Evolutionary conservation across 2,113 vertebrate species (phyloP).

Genomic region (Hymenochirus boettgeri): DNA sequence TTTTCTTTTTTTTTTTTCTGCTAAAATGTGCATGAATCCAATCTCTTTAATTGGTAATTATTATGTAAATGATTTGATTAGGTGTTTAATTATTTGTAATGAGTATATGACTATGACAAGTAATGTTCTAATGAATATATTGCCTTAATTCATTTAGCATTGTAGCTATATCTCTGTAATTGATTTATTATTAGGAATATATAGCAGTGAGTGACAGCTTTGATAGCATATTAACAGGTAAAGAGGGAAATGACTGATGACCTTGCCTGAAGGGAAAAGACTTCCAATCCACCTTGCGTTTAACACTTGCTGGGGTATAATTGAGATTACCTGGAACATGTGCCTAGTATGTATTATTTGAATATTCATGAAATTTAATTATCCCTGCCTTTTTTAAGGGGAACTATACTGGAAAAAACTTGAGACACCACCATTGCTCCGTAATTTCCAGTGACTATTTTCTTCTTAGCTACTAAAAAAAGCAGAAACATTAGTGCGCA

Average conservation of each 20-base stretch:
- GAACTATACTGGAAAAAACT: too few species aligned
- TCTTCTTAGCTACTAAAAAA: too few species aligned
- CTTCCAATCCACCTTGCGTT: neutral
- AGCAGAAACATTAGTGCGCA: too few species aligned
- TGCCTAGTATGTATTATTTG: neutral
- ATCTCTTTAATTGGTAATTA: slow-evolving; percentile 24
- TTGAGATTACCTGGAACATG: neutral
- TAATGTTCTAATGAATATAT: slow-evolving; percentile 8
- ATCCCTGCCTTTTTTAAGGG: too few species aligned
- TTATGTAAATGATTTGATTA: slow-evolving; percentile 21
- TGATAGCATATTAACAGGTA: slow-evolving; percentile 1
- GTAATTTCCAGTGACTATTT: too few species aligned
- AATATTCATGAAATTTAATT: too few species aligned
- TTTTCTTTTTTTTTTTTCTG: neutral
- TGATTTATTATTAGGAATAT: slow-evolving; percentile 19
- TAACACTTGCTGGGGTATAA: neutral
- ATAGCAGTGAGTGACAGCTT: slow-evolving; percentile 6
- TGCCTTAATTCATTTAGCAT: slow-evolving; percentile 13
- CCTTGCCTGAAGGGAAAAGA: neutral
- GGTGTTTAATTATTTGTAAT: slow-evolving; percentile 17
- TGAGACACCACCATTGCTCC: too few species aligned
- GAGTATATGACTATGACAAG: neutral
- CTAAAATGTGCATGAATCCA: slow-evolving; percentile 15
- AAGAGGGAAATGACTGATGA: slow-evolving; percentile 6
- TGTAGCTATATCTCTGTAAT: slow-evolving; percentile 7